These are phyloP conservation scores for Aleiodes sp. DNA, from an alignment of 1,140 invertebrate species.

Conservation along the genomic window DNA sequence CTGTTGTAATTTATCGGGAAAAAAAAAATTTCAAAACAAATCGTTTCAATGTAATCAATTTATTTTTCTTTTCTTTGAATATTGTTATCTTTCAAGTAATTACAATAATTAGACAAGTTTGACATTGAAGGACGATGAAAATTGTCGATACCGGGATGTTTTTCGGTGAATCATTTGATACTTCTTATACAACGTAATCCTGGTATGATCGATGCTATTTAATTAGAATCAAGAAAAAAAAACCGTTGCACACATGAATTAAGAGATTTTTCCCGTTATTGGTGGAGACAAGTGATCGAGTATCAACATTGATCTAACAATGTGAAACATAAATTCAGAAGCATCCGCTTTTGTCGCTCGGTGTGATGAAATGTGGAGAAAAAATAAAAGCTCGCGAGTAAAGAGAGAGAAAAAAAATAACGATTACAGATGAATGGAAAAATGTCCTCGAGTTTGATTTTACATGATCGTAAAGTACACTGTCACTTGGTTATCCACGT, in stretches of 20 bases:
- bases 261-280: background rate
- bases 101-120: too few relatives aligned
- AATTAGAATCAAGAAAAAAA: constrained; percentile 3
- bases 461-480: constrained; percentile 25
- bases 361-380: background rate
- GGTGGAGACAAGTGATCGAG: too few relatives aligned
- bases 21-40: background rate
- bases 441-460: background rate
- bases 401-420: background rate
- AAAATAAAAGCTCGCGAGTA: background rate
- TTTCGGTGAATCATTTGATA: background rate
- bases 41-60: background rate
- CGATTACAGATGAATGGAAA: background rate
- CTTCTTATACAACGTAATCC: too few relatives aligned
- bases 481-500: constrained; percentile 4
- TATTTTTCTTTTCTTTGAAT: background rate
- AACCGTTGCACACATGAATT: background rate
- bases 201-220: too few relatives aligned
- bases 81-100: too few relatives aligned
- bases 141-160: background rate
- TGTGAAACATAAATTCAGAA: too few relatives aligned
- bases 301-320: too few relatives aligned
- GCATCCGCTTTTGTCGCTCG: background rate
- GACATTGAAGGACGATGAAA: background rate
- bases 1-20: background rate